Base-by-base conservation (phyloP, 2,797 vertebrate genomes). In the Lophius americanus region DNA sequence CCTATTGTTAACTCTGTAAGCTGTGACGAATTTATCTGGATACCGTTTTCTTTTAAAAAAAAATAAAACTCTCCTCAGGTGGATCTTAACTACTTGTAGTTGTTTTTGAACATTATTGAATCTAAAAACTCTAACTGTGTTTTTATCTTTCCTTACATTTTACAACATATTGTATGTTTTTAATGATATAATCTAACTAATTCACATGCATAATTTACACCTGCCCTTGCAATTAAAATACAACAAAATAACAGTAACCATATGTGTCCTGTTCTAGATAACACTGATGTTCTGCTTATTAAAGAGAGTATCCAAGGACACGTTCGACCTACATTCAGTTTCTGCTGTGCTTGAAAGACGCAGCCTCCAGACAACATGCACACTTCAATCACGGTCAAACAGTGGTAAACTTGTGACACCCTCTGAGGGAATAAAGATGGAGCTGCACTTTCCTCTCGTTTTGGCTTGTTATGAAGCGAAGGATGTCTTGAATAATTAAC, bases 401-500 rank as follows among this genome's bases (percentile, higher is more conserved):
- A 79, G 78, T 66, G 66, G 75, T 92, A 89, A 93, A 93, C 91
- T 92, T 81, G 70, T 90, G 87, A 88, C 81, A 87, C 87, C 90
- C 91, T 86, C 90, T 10, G 6, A 88, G 90, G 92, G 91, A 92
- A 89, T 87, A 84, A 84, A 84, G 81, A 68, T 76, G 80, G 84
- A 74, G 83, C 83, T 59, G 72, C 13, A 78, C 64, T 68, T 42
- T 73, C 83, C 83, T 74, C 77, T 85, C 90, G 82, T 76, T 86
- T 63, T 60, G 46, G 68, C 80, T 84, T 82, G 77, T 85, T 81
- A 64, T 78, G 76, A 60, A 51, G 64, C 64, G 75, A 82, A 60
- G 76, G 67, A 82, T 83, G 75, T 87, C 80, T 83, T 90, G 87
- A 91, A 91, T 90, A 91, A 91, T 91, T 91, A 90, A 90, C 90